Evolutionary conservation across 2,888 invertebrate species (phyloP).

Genomic region (Galerucella nymphaeae): DNA sequence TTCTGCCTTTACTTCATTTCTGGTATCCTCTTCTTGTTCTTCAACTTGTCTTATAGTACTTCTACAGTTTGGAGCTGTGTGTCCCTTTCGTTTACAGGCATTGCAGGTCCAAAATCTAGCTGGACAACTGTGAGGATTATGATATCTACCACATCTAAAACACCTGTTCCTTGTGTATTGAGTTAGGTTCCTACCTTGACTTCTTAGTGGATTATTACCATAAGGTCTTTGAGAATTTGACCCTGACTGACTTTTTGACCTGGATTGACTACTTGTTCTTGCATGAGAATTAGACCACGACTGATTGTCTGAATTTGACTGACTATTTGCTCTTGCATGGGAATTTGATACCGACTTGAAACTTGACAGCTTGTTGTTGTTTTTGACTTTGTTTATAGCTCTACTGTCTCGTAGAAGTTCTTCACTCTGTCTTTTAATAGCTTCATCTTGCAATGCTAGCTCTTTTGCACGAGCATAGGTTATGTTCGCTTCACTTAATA

Average conservation of each 20-base stretch:
- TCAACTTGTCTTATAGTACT: conserved; percentile 8
- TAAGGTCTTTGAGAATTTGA: neutral
- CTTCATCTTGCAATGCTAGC: conserved; percentile 16
- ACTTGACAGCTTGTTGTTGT: conserved; percentile 4
- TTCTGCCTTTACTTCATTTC: no score
- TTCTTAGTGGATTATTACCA: neutral
- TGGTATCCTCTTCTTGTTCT: neutral
- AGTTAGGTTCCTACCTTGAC: neutral
- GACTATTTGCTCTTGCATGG: neutral
- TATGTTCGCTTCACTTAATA: conserved; percentile 11
- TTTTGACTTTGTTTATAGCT: no score
- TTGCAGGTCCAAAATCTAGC: conserved; percentile 19
- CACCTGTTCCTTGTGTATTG: neutral
- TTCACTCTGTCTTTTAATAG: conserved; percentile 16
- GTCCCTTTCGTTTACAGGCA: conserved; percentile 17
- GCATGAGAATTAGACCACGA: neutral
- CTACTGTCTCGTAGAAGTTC: conserved; percentile 9
- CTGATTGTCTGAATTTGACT: neutral
- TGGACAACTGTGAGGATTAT: conserved; percentile 14
- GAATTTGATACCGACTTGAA: neutral
- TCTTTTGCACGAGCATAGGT: conserved; percentile 22
- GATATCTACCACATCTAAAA: conserved; percentile 16
- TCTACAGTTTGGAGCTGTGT: conserved; percentile 21
- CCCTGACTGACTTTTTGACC: conserved; percentile 4
- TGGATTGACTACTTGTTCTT: conserved; percentile 8